Base-by-base conservation (phyloP, 2,113 vertebrate genomes). In the Chaetops frenatus region DNA sequence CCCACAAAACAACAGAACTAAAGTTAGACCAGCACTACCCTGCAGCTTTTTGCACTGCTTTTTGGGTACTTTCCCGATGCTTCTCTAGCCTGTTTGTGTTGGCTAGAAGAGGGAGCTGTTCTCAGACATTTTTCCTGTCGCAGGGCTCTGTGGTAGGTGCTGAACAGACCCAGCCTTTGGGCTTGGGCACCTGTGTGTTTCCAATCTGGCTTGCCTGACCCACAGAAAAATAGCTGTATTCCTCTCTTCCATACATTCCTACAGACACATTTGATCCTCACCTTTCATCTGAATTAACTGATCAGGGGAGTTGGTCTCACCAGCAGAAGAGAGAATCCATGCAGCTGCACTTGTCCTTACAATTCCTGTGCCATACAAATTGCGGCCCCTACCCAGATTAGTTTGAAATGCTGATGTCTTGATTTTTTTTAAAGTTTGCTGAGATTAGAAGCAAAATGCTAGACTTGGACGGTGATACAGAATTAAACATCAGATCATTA, bases 381-480 rank as follows among this genome's bases (percentile, higher is more conserved):
- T 4, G 2, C 45, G 88, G 28, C 20, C 35, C 25, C 13, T 22
- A 18, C 9, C 15, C 27, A 10, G 16, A 29, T 50, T 13, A 20
- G 17, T 57, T 62, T 66, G 38, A 94, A 70, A 56, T 10, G 4
- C 33, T 48, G 17, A 20, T 33, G 9, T 7, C 21, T 47, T 11
- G 4, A 4, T 12, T 61, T 56, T 35, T 38, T 33, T 8, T 10
- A 8, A 70, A 5, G 15, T 27, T 40, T 61, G 3, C 47, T 65
- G 50, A 28, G 19, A 14, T 65, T 76, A 31, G 23, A 50, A 20
- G 31, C 58, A 28, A 83, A 91, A 42, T 6, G 4, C 33, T 27
- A 47, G 18, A 8, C 31, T 45, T 19, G 4, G 16, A 6, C 22
- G 4, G 12, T 6, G 50, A 3, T 6, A 35, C 0, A 7, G 33